Conservation (phyloP, 2,797 vertebrate genomes). For the Micromesistius poutassou region DNA sequence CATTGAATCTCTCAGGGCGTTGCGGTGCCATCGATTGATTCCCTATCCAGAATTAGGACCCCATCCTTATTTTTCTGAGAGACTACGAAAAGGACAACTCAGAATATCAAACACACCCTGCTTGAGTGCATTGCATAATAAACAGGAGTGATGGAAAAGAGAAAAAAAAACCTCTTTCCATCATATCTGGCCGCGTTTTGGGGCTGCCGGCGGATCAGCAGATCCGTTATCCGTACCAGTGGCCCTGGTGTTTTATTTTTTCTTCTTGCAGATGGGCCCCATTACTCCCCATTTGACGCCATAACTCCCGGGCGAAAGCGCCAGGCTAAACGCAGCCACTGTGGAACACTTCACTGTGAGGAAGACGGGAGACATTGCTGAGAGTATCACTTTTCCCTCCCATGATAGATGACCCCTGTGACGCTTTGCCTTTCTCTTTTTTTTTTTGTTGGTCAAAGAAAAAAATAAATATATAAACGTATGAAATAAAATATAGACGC, state of each 20-base stretch:
- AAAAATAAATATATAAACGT: background rate
- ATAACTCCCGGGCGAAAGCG: background rate
- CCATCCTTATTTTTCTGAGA: constrained; percentile 4
- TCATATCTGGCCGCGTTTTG: background rate
- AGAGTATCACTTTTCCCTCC: constrained; percentile 21
- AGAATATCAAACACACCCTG: constrained; percentile 3
- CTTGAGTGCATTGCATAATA: constrained; percentile 6
- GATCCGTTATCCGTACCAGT: background rate
- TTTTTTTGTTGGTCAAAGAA: background rate
- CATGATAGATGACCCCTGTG: constrained; percentile 32
- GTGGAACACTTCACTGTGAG: constrained; percentile 38
- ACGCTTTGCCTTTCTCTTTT: constrained; percentile 4
- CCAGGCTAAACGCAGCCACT: constrained; percentile 9
- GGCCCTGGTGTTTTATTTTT: background rate
- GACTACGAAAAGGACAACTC: constrained; percentile 9
- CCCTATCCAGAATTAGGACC: constrained; percentile 8
- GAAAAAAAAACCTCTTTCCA: constrained; percentile 6
- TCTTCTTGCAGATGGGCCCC: background rate
- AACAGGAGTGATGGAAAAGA: constrained; percentile 11
- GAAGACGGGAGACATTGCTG: constrained; percentile 22
- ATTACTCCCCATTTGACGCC: constrained; percentile 7
- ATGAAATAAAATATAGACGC: background rate
- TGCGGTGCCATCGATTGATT: constrained; percentile 12
- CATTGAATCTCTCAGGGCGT: constrained; percentile 4
- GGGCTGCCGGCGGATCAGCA: too few relatives aligned